Percentiles rank a stretch among this genome's conserved stretches.
These are phyloP conservation scores for Yponomeuta cagnagella DNA, from an alignment of 2,888 invertebrate genomes.

Conservation along the genomic window DNA sequence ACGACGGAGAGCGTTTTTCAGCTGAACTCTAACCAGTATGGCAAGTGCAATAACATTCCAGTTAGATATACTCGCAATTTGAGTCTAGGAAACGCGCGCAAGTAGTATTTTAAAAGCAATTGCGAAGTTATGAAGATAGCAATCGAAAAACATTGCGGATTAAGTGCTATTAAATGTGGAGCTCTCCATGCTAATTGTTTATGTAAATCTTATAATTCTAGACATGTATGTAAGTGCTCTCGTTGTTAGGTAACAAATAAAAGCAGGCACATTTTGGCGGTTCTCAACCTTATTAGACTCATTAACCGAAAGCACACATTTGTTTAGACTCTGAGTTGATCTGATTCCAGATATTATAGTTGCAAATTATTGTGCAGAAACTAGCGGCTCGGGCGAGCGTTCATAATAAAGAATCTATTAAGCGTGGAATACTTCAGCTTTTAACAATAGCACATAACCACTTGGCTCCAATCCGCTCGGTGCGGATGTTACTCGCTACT, in stretches of 20 bases:
- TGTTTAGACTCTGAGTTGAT: slow-evolving; percentile 7
- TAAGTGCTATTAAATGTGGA: slow-evolving; percentile 3
- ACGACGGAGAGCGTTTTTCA: background rate
- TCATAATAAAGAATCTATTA: slow-evolving; percentile 13
- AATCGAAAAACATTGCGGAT: background rate
- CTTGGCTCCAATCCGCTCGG: slow-evolving; percentile 25
- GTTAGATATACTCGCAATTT: no score
- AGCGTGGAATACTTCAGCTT: slow-evolving; percentile 12
- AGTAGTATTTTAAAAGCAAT: no score
- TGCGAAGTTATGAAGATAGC: background rate
- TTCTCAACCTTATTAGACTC: slow-evolving; percentile 4
- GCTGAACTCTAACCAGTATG: no score
- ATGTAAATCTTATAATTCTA: slow-evolving; percentile 5
- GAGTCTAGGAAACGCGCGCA: no score
- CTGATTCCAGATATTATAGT: slow-evolving; percentile 21
- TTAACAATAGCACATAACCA: slow-evolving; percentile 19
- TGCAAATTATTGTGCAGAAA: slow-evolving; percentile 22
- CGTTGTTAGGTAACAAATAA: slow-evolving; percentile 8
- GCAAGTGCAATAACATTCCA: no score
- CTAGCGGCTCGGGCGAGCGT: slow-evolving; percentile 16
- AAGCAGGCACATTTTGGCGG: background rate
- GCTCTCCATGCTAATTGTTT: background rate
- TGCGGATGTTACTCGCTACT: slow-evolving; percentile 33
- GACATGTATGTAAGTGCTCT: slow-evolving; percentile 7
- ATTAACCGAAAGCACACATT: slow-evolving; percentile 9